Percentiles rank a stretch among this genome's conserved stretches.
Conservation (phyloP, 1,140 invertebrate genomes). For the Bradynema listronoti region DNA sequence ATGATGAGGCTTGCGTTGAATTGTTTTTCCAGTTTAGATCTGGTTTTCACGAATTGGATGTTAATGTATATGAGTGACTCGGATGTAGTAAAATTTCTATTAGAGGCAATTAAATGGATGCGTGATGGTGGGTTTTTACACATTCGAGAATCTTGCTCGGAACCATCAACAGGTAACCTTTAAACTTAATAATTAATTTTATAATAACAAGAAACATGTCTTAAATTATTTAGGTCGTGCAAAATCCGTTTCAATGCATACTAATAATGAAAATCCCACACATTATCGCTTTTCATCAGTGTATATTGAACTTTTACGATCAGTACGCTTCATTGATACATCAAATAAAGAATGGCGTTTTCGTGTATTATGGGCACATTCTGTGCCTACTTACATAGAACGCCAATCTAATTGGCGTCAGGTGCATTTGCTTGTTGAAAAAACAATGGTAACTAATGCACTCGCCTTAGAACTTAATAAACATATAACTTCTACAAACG, state of each 20-base stretch:
- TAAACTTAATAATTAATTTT: background rate
- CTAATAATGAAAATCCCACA: conserved; percentile 61
- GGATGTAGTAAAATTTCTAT: conserved; percentile 61
- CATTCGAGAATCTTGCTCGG: conserved; percentile 62
- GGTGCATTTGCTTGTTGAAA: conserved; percentile 54
- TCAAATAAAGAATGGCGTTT: conserved; percentile 43
- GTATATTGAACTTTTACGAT: conserved; percentile 59
- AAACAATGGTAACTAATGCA: no score
- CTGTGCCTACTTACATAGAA: conserved; percentile 63
- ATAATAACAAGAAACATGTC: background rate
- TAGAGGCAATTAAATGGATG: conserved; percentile 62
- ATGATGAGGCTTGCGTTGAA: conserved; percentile 17
- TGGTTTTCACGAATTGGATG: conserved; percentile 66
- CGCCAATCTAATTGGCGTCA: conserved; percentile 51
- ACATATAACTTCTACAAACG: background rate
- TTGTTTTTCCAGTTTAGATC: conserved; percentile 58
- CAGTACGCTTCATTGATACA: conserved; percentile 36
- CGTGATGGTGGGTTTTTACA: conserved; percentile 62
- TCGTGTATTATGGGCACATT: conserved; percentile 60
- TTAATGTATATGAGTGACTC: conserved; percentile 65
- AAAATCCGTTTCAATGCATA: conserved; percentile 37
- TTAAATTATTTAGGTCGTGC: background rate
- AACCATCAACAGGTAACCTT: conserved; percentile 62
- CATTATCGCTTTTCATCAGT: conserved; percentile 62
- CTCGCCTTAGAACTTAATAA: conserved; percentile 32